Conservation (phyloP, 2,797 vertebrate species). For the Lemur catta region DNA sequence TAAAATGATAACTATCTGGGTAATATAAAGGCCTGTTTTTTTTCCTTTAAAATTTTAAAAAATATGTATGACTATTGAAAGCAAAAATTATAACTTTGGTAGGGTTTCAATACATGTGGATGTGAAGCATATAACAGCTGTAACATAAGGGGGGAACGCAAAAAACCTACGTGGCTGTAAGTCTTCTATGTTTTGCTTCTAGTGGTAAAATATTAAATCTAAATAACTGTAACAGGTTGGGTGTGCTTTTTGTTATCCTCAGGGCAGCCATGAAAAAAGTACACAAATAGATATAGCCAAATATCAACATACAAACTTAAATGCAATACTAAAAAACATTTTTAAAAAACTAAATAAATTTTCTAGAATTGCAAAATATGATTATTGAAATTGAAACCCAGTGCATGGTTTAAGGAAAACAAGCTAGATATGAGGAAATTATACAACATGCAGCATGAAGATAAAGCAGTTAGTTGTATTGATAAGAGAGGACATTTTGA, state of each 20-base stretch:
- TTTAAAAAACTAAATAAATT: not conserved
- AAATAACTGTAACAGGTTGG: not conserved
- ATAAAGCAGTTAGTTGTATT: not conserved
- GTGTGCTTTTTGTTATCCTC: not conserved
- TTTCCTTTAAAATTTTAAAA: conserved; percentile 5
- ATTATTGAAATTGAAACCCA: conserved; percentile 1
- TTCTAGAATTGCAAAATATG: conserved; percentile 1
- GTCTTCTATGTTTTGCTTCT: not conserved
- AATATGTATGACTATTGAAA: not conserved
- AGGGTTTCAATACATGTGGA: not conserved
- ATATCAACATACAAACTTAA: not conserved
- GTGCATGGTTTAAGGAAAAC: not conserved
- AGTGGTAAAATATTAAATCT: not conserved
- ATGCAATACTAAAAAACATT: not conserved
- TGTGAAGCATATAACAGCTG: not conserved
- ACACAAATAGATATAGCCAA: not conserved
- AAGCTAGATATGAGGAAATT: not conserved
- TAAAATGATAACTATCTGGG: not conserved
- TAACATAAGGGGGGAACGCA: not conserved
- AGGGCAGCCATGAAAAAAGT: not conserved
- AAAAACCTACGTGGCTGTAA: not conserved
- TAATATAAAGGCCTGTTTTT: not conserved
- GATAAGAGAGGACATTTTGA: conserved; percentile 36
- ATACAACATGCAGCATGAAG: not conserved
- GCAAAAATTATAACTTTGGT: not conserved